Conservation (phyloP, 2,113 vertebrate species). For the Accipiter virgatus region DNA sequence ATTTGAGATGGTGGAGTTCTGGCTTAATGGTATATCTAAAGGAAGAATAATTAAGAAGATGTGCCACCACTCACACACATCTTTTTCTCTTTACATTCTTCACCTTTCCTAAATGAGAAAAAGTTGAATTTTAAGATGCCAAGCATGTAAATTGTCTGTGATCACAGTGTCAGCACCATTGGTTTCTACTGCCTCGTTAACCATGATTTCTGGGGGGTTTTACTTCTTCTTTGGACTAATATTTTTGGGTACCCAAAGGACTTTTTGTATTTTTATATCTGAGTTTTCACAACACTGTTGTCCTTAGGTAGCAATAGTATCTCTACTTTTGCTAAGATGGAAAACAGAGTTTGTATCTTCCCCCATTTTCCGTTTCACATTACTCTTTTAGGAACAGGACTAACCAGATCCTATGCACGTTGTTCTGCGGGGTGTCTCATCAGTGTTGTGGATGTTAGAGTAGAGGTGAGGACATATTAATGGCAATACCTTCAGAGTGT, state of each 20-base stretch:
- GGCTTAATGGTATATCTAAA: neutral
- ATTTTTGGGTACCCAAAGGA: neutral
- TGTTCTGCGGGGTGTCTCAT: neutral
- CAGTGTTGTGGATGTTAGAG: fast-evolving
- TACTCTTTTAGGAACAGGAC: neutral
- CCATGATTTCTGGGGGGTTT: fast-evolving
- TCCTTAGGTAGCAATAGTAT: neutral
- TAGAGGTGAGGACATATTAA: fast-evolving
- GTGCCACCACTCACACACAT: neutral
- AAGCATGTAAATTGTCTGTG: neutral
- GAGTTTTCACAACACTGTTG: neutral
- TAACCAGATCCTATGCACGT: fast-evolving
- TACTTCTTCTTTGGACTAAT: neutral
- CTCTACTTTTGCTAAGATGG: neutral
- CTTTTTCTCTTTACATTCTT: neutral
- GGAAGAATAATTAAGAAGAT: neutral
- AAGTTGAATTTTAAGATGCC: neutral
- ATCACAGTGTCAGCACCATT: fast-evolving
- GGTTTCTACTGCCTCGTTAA: neutral
- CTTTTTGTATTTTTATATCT: neutral
- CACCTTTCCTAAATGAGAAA: neutral
- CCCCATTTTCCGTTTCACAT: fast-evolving
- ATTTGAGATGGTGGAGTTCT: neutral
- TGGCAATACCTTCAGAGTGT: neutral
- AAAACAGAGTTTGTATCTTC: neutral